phyloP scores from a whole-genome alignment of 1,140 invertebrate genomes.

The Apis mellifera region Amel_HAv3.1 CM009932.2:4614001-4614500 shows the following conservation, averaged over 20 bases:
- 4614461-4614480: constrained; percentile 41
- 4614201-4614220: constrained; percentile 3
- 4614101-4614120: background rate
- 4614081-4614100: background rate
- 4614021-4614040: constrained; percentile 21
- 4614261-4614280: background rate
- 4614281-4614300: background rate
- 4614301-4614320: background rate
- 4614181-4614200: background rate
- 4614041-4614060: background rate
- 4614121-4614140: constrained; percentile 17
- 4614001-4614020: constrained; percentile 25
- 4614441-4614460: constrained; percentile 49
- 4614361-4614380: constrained; percentile 35
- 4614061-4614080: background rate
- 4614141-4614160: constrained; percentile 32
- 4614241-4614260: background rate
- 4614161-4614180: background rate
- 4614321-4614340: background rate
- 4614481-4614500: constrained; percentile 1
- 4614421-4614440: constrained; percentile 64
- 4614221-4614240: background rate
- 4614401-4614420: constrained; percentile 60
- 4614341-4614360: constrained; percentile 19
- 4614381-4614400: constrained; percentile 48